Evolutionary conservation across 1,140 invertebrate species (phyloP).

Genomic region (Gryllus bimaculatus): DNA sequence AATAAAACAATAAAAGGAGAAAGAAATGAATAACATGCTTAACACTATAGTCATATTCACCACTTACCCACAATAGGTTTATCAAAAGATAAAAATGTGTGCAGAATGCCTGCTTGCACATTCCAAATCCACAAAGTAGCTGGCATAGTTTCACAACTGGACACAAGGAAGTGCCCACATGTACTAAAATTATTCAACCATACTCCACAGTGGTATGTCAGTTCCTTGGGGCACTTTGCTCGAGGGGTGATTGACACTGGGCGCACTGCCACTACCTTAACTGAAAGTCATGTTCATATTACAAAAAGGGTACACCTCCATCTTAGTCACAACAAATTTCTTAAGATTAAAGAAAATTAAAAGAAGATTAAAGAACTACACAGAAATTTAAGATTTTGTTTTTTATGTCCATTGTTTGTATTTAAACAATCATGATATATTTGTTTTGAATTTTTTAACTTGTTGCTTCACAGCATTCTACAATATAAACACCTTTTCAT

Average conservation of each 20-base stretch:
- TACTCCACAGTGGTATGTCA: neutral
- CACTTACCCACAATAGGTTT: neutral
- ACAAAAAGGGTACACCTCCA: too few species aligned
- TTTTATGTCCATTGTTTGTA: too few species aligned
- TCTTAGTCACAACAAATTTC: too few species aligned
- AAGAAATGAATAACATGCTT: too few species aligned
- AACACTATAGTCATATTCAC: neutral
- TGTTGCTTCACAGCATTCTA: too few species aligned
- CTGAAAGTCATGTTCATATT: neutral
- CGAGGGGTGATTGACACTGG: neutral
- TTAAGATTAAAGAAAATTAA: too few species aligned
- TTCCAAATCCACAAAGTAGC: neutral
- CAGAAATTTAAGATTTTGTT: too few species aligned
- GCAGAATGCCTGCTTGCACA: neutral
- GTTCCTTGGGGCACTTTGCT: neutral
- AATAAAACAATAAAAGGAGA: too few species aligned
- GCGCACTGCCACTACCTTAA: neutral
- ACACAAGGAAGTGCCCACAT: neutral
- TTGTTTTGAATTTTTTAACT: too few species aligned
- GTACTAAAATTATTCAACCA: neutral
- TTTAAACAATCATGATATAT: too few species aligned
- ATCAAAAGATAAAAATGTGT: neutral
- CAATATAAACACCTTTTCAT: too few species aligned
- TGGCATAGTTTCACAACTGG: neutral
- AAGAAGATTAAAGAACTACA: too few species aligned